A percentile compares a stretch with the other conserved stretches of the same genome.
Conservation (phyloP, 2,797 vertebrate species). For the Podarcis lilfordi region DNA sequence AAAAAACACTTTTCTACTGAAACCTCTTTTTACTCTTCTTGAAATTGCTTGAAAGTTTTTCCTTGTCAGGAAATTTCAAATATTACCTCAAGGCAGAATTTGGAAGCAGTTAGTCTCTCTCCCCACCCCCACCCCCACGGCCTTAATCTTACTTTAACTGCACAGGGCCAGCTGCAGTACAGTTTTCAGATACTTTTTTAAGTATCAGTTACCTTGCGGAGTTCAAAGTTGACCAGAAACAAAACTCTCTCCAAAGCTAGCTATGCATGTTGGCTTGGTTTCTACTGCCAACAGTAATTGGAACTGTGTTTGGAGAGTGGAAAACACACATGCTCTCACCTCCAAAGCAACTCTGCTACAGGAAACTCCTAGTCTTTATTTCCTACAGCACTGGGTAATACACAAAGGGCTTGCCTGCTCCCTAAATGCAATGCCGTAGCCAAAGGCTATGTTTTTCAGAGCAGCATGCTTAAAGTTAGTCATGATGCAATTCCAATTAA, state of each 20-base stretch:
- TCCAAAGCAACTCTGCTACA: neutral
- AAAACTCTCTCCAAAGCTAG: neutral
- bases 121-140: neutral
- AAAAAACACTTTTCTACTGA: no score
- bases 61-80: neutral
- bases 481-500: slow-evolving; percentile 30
- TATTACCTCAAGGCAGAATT: neutral
- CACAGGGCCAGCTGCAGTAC: neutral
- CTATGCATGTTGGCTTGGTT: neutral
- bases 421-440: neutral
- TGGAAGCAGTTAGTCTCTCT: neutral
- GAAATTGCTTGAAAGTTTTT: neutral
- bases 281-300: neutral
- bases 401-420: neutral
- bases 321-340: neutral
- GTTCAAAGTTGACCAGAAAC: neutral
- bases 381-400: neutral
- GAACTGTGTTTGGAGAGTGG: neutral
- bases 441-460: slow-evolving; percentile 7
- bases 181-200: neutral
- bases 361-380: neutral
- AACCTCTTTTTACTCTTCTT: neutral
- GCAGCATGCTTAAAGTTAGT: slow-evolving; percentile 5
- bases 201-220: neutral
- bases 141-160: neutral